Conservation (phyloP, 2,797 vertebrate species). For the Sebastes minor region DNA sequence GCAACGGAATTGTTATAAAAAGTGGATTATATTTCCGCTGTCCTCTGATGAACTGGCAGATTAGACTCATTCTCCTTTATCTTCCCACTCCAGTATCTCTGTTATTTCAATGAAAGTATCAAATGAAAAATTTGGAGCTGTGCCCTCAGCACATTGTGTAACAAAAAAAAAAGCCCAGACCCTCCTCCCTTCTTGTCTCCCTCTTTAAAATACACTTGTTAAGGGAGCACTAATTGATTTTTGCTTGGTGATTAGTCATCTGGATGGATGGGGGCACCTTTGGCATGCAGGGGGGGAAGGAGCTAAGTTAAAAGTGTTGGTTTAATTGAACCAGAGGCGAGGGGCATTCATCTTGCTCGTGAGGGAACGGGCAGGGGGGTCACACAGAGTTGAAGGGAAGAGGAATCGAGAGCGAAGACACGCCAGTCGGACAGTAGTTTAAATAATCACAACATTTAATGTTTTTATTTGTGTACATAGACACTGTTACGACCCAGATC, state of each 20-base stretch:
- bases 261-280: slow-evolving; percentile 54
- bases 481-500: too few species aligned
- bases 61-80: slow-evolving; percentile 45
- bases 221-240: slow-evolving; percentile 72
- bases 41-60: slow-evolving; percentile 51
- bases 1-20: slow-evolving; percentile 24
- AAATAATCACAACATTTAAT: too few species aligned
- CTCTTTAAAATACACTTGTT: slow-evolving; percentile 64
- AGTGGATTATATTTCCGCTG: slow-evolving; percentile 24
- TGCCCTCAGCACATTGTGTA: slow-evolving; percentile 22
- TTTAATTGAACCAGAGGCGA: slow-evolving; percentile 68
- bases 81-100: slow-evolving; percentile 19
- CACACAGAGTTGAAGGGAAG: not conserved
- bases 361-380: not conserved
- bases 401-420: not conserved
- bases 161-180: slow-evolving; percentile 14
- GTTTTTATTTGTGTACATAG: too few species aligned
- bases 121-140: slow-evolving; percentile 16
- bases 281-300: slow-evolving; percentile 28
- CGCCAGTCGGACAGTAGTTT: too few species aligned
- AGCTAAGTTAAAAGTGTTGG: slow-evolving; percentile 61
- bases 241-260: slow-evolving; percentile 62
- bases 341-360: slow-evolving; percentile 50
- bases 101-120: slow-evolving; percentile 28
- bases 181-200: not conserved